Percentiles rank a stretch among this genome's conserved stretches.
Conservation (phyloP, 2,888 invertebrate species). For the Monopis laevigella region DNA sequence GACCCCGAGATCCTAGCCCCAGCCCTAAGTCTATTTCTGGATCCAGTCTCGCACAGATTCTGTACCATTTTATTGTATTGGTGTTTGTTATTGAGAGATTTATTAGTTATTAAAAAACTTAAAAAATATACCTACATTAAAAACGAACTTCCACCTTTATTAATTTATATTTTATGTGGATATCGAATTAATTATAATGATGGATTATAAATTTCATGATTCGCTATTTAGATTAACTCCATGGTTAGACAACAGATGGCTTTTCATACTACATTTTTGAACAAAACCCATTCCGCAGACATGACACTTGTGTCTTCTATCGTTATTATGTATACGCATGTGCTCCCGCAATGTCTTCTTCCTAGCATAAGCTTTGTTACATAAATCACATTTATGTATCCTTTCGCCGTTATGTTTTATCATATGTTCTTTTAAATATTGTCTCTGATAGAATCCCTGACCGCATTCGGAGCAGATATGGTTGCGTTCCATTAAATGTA, state of each 20-base stretch:
- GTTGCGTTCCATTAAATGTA: constrained; percentile 51
- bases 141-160: no score
- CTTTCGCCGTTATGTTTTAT: constrained; percentile 49
- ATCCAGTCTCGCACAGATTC: no score
- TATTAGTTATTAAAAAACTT: no score
- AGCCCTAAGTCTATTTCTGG: no score
- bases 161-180: no score
- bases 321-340: constrained; percentile 55
- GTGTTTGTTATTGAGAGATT: no score
- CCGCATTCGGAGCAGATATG: constrained; percentile 50
- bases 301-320: constrained; percentile 47
- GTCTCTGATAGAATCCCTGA: constrained; percentile 49
- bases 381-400: constrained; percentile 42
- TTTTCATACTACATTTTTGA: constrained; percentile 51
- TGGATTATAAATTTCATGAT: no score
- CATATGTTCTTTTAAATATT: constrained; percentile 51
- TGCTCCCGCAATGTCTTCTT: constrained; percentile 52
- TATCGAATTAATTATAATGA: no score
- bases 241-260: constrained; percentile 52
- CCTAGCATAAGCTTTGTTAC: constrained; percentile 45
- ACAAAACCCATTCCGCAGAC: constrained; percentile 45
- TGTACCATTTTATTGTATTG: no score
- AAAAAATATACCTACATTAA: no score
- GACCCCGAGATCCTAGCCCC: no score
- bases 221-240: constrained; percentile 21